phyloP scores from a whole-genome alignment of 2,797 vertebrate species.

The Crypturellus tataupa region DNA sequence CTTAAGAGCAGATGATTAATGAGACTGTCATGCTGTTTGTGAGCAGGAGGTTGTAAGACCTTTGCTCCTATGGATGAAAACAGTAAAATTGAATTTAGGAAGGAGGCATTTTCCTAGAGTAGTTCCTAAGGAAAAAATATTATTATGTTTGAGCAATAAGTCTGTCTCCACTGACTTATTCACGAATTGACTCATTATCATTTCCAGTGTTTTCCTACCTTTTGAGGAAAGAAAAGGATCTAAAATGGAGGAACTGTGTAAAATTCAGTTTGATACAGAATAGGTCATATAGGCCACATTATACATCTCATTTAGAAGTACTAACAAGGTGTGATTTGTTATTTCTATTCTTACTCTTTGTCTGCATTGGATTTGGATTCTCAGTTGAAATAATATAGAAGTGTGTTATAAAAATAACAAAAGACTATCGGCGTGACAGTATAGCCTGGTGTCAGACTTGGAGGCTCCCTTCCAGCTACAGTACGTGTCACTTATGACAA shows the following conservation, averaged over 20 bases:
- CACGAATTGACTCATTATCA: not conserved
- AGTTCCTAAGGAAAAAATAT: not conserved
- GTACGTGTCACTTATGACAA: not conserved
- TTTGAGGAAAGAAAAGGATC: not conserved
- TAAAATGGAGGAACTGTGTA: not conserved
- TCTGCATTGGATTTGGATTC: not conserved
- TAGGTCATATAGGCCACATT: not conserved
- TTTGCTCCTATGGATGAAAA: not conserved
- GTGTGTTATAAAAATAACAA: not conserved
- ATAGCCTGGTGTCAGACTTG: not conserved
- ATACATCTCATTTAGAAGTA: not conserved
- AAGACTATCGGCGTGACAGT: not conserved
- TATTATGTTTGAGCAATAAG: not conserved
- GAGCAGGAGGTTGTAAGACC: not conserved
- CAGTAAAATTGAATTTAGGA: not conserved
- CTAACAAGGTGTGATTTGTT: not conserved
- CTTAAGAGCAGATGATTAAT: not conserved
- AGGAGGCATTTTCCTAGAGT: not conserved
- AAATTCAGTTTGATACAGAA: not conserved
- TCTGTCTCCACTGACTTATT: not conserved
- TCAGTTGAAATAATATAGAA: not conserved
- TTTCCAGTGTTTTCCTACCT: not conserved
- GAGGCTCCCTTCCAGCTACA: not conserved
- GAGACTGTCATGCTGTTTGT: not conserved
- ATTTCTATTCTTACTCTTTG: not conserved